Evolutionary conservation across 2,888 invertebrate genomes (phyloP), one percentile per base, ranked within the genome.

Genomic region (Atrina japonica): DNA sequence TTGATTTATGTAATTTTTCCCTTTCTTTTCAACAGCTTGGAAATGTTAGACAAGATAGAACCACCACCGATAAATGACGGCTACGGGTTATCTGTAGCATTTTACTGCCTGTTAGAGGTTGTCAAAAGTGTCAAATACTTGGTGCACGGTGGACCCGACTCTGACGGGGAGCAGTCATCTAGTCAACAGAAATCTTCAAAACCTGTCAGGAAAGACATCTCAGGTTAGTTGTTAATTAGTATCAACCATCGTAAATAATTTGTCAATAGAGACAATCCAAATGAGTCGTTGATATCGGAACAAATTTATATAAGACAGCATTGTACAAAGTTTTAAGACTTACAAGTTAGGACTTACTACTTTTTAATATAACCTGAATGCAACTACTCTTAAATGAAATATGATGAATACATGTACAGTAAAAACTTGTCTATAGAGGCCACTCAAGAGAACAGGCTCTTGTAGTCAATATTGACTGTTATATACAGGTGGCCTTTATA

Each of bases 71-170:
- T 99, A 79, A 96, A 96, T n/a, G 98, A 99, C 78, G 98, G 99
- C 0, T 99, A 99, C 91, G 97, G 98, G 3, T 95, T 99, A 72
- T 98, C 98, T 0, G 94, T 99, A 47, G 97, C 98, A 0, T 98
- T 97, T 91, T 96, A 96, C 3, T 96, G 97, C 89, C 93, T 99
- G 50, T 92, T 98, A 88, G 98, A 98, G 90, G 95, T 97, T 78
- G 96, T 98, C 61, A 93, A 96, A 7, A 97, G 89, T 65, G 88
- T 91, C 3, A 86, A 90, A 72, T 50, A 77, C n/a, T 77, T 91
- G 23, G 79, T 90, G 9, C 85, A 88, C 94, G 83, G 94, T 94
- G 27, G 76, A 9, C 49, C 49, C 14, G 63, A 55, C 18, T 81
- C 81, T 16, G 61, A 61, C 14, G 29, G 27, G 18, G 49, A 61